Evolutionary conservation across 23 tunicate species (phyloP), one percentile per base, ranked within the genome.

Genomic region (Trididemnum nubilum): DNA sequence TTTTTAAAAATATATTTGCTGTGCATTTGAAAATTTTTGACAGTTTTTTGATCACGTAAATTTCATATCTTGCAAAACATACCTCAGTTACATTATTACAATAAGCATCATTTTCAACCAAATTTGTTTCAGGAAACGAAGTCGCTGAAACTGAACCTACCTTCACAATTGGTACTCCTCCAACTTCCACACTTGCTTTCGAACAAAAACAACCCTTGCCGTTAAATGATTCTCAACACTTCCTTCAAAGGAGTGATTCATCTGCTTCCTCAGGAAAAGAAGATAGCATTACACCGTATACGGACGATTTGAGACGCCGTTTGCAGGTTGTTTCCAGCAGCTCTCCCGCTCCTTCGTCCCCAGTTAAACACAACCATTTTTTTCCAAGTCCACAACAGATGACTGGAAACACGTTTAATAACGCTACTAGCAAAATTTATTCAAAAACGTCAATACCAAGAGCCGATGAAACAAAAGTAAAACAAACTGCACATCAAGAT

Each of bases 281-380:
- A 77, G 81, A 77, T 29, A 28, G 24, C 2, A 52, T 77, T 52
- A 83, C 74, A 69, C 94, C 94, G 0, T 89, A 32, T 33, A 79
- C 94, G 3, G 94, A 89, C 34, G 88, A 89, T 72, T 57, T 89
- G 2, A 81, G 94, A 33, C 75, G 76, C 19, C 80, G 94, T 9
- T 51, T 89, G 22, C 88, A 73, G 57, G 82, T 89, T 33, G 88
- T 83, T 12, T 49, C 81, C 24, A 24, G 52, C 51, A 22, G 67
- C 32, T 82, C 86, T 1, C 78, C 86, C 1, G 67, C 28, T 7
- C 67, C 81, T 5, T 32, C 65, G 12, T 77, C 81, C 2, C 81
- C 81, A 15, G 2, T 39, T 26, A 73, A 67, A 31, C 74, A 67
- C 18, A 30, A 5, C 22, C 74, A 21, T 7, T 63, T 23, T 63